Conservation (phyloP, 2,888 invertebrate genomes). For the Sesia apiformis region DNA sequence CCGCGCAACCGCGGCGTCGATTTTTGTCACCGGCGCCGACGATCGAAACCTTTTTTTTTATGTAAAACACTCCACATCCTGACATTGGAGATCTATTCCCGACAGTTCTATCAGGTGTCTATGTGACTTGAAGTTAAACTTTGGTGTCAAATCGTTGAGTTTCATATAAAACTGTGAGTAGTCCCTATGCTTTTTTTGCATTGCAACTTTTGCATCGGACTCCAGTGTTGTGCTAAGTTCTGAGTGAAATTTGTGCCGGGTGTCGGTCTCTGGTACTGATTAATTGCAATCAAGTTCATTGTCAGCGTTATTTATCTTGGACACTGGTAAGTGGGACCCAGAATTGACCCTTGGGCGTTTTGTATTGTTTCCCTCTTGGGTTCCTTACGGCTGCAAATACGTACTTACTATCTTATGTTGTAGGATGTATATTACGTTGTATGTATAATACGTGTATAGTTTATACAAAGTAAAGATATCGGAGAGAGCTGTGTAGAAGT, state of each 20-base stretch:
- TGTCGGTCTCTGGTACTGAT: slow-evolving; percentile 34
- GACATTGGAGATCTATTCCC: not conserved
- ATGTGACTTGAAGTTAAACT: not conserved
- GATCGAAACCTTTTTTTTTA: slow-evolving; percentile 33
- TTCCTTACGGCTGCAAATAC: slow-evolving; percentile 4
- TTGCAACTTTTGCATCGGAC: slow-evolving; percentile 29
- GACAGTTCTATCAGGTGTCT: not conserved
- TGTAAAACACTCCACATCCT: slow-evolving; percentile 1
- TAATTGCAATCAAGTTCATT: slow-evolving; percentile 50
- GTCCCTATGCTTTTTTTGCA: slow-evolving; percentile 24
- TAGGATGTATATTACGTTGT: not conserved
- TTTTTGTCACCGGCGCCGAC: slow-evolving; percentile 19
- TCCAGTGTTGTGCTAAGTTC: slow-evolving; percentile 29
- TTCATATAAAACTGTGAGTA: not conserved
- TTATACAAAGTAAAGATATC: slow-evolving; percentile 6
- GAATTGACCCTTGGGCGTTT: slow-evolving; percentile 17
- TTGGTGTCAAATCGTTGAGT: not conserved
- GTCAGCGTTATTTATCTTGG: slow-evolving; percentile 47
- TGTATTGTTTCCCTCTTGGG: slow-evolving; percentile 30
- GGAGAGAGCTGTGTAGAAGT: slow-evolving; percentile 17
- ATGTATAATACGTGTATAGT: not conserved
- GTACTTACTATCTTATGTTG: not conserved
- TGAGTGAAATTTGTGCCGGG: slow-evolving; percentile 42
- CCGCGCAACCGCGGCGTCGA: slow-evolving; percentile 36
- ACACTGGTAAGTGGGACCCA: slow-evolving; percentile 48